Evolutionary conservation across 2,113 vertebrate species (phyloP).

Genomic region (mouse (Mus musculus)): GRCm39 chr5:49579501-49580000

Average conservation of each 20-base stretch:
- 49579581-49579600: neutral
- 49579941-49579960: neutral
- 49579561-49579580: neutral
- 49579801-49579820: neutral
- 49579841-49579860: neutral
- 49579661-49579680: neutral
- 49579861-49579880: neutral
- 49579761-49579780: neutral
- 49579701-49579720: neutral
- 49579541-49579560: neutral
- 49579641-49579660: neutral
- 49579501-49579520: neutral
- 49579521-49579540: neutral
- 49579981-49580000: conserved; percentile 14
- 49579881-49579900: neutral
- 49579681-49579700: neutral
- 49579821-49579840: neutral
- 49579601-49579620: fast-evolving
- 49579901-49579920: neutral
- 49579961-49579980: neutral
- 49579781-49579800: neutral
- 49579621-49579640: neutral
- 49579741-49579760: too few species aligned
- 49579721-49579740: neutral
- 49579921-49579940: conserved; percentile 3